phyloP scores from a whole-genome alignment of 2,888 invertebrate species.

The Apodemia duryi region DNA sequence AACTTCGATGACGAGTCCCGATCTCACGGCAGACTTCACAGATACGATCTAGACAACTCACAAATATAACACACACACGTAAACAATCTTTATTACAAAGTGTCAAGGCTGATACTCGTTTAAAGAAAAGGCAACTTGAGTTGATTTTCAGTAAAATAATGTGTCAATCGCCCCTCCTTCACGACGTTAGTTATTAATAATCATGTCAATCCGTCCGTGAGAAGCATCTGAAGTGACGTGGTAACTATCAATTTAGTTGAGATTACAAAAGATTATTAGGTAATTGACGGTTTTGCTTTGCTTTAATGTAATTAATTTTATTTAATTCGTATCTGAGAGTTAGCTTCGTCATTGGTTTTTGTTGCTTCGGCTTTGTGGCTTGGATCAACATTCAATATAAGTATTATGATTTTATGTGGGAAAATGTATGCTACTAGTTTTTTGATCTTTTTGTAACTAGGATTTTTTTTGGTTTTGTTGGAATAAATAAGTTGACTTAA shows the following conservation, averaged over 20 bases:
- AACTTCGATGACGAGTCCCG: constrained; percentile 51
- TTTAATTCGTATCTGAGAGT: constrained; percentile 44
- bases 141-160: constrained; percentile 56
- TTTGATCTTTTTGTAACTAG: too few relatives aligned
- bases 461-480: too few relatives aligned
- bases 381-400: constrained; percentile 1
- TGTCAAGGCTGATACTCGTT: constrained; percentile 34
- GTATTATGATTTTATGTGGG: constrained; percentile 6
- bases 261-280: constrained; percentile 63
- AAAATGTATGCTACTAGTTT: background rate
- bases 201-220: constrained; percentile 71
- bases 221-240: constrained; percentile 62
- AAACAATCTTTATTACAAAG: constrained; percentile 23
- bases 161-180: constrained; percentile 72
- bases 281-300: constrained; percentile 65
- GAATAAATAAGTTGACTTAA: too few relatives aligned
- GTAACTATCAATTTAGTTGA: constrained; percentile 66
- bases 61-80: constrained; percentile 36
- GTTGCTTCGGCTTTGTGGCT: constrained; percentile 22
- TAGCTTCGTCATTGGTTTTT: constrained; percentile 51
- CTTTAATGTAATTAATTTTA: constrained; percentile 62
- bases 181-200: constrained; percentile 47
- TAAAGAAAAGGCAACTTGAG: constrained; percentile 17
- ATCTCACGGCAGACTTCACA: constrained; percentile 47
- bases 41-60: constrained; percentile 52